Percentiles rank a stretch among this genome's conserved stretches.
Conservation (phyloP, 2,113 vertebrate species). For the Gobiocypris rarus region DNA sequence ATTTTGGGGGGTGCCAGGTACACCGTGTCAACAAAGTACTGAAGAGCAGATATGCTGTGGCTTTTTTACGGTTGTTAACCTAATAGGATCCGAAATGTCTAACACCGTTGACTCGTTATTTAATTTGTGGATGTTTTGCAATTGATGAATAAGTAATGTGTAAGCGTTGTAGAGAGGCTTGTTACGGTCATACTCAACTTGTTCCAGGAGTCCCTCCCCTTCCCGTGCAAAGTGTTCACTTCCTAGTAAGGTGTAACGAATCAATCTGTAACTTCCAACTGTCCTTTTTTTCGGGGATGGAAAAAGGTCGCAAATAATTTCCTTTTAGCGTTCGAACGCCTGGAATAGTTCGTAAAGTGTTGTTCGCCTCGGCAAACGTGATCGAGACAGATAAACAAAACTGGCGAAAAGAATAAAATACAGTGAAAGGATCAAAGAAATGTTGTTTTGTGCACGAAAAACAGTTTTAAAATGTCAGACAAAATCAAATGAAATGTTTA, state of each 20-base stretch:
- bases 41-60: conserved; percentile 20
- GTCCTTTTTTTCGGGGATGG: conserved; percentile 50
- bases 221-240: conserved; percentile 93
- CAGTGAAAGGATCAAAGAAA: background rate
- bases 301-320: conserved; percentile 40
- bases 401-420: background rate
- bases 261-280: conserved; percentile 85
- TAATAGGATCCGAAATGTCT: conserved; percentile 30
- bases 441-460: background rate
- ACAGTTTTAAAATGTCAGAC: background rate
- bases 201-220: conserved; percentile 87
- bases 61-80: conserved; percentile 35
- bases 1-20: conserved; percentile 24
- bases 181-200: conserved; percentile 70
- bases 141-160: conserved; percentile 69
- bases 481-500: background rate
- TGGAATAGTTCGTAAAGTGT: background rate
- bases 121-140: conserved; percentile 56
- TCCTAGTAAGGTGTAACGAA: conserved; percentile 97
- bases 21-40: conserved; percentile 29
- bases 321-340: background rate
- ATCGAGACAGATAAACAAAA: background rate
- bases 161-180: conserved; percentile 55
- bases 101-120: conserved; percentile 42
- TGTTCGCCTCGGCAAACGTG: background rate